Percentiles rank a stretch among this genome's conserved stretches.
These are phyloP conservation scores for Gallinago undulata DNA, from an alignment of 2,113 vertebrate species.

Conservation along the genomic window DNA sequence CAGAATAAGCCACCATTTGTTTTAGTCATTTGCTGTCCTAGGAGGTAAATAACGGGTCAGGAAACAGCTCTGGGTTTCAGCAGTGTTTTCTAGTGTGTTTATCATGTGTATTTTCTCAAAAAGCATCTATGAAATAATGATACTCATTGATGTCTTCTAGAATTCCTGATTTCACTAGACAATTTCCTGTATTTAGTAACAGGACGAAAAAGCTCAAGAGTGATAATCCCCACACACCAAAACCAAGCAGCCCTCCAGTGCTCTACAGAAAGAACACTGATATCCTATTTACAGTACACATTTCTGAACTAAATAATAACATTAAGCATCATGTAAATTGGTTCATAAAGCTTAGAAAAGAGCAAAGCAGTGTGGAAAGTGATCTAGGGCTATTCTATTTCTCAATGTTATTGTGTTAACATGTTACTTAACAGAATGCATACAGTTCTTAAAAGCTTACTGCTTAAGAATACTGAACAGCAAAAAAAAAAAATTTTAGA, in stretches of 20 bases:
- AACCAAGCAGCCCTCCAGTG: not conserved
- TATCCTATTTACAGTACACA: not conserved
- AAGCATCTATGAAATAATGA: not conserved
- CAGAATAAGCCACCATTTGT: not conserved
- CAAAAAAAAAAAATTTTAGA: not conserved
- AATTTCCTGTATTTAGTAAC: not conserved
- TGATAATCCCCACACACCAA: not conserved
- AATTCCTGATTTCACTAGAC: not conserved
- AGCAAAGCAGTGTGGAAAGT: not conserved
- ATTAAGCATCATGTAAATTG: not conserved
- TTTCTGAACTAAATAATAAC: constrained; percentile 11
- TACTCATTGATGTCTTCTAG: not conserved
- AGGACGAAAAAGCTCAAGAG: not conserved
- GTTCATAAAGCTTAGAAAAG: not conserved
- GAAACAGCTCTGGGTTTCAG: not conserved
- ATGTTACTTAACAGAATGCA: constrained; percentile 1
- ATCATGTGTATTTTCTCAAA: not conserved
- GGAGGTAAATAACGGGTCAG: not conserved
- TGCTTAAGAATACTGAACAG: not conserved
- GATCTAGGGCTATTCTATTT: not conserved
- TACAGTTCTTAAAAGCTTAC: constrained; percentile 7
- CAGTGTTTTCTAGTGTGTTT: not conserved
- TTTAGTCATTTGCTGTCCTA: not conserved
- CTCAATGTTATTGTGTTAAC: not conserved
- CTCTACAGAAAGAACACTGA: not conserved